Percentiles rank a stretch among this genome's conserved stretches.
Conservation (phyloP, 1,140 invertebrate species). For the Drosophila erecta region DNA sequence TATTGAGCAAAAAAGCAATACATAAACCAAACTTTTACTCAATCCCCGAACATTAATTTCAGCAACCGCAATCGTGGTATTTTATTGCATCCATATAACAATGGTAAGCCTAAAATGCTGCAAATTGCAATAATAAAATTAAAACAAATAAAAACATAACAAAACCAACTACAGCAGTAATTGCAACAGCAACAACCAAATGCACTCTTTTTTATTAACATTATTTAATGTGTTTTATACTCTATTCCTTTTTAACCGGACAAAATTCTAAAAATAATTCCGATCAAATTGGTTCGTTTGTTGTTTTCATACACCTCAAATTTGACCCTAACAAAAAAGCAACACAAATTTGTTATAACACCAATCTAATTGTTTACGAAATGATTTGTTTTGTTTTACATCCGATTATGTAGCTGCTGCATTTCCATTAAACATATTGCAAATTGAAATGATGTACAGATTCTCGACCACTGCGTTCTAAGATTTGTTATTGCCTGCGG, state of each 20-base stretch:
- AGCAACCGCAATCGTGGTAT: slow-evolving; percentile 85
- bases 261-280: slow-evolving; percentile 38
- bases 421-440: slow-evolving; percentile 37
- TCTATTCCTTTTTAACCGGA: slow-evolving; percentile 32
- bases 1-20: slow-evolving; percentile 39
- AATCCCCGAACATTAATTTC: slow-evolving; percentile 81
- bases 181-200: slow-evolving; percentile 59
- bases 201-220: slow-evolving; percentile 57
- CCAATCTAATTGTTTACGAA: slow-evolving; percentile 22
- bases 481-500: slow-evolving; percentile 71
- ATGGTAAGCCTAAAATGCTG: slow-evolving; percentile 85
- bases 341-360: slow-evolving; percentile 21
- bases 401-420: slow-evolving; percentile 54
- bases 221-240: slow-evolving; percentile 40
- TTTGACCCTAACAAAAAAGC: slow-evolving; percentile 32
- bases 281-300: slow-evolving; percentile 32
- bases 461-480: slow-evolving; percentile 61
- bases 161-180: slow-evolving; percentile 45
- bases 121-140: slow-evolving; percentile 69
- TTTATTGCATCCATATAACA: slow-evolving; percentile 86
- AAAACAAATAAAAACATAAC: slow-evolving; percentile 47
- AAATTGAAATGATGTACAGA: slow-evolving; percentile 56
- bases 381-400: slow-evolving; percentile 32
- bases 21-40: slow-evolving; percentile 70
- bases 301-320: slow-evolving; percentile 33